Conservation (phyloP, 2,113 vertebrate genomes). For the Centropristis striata region DNA sequence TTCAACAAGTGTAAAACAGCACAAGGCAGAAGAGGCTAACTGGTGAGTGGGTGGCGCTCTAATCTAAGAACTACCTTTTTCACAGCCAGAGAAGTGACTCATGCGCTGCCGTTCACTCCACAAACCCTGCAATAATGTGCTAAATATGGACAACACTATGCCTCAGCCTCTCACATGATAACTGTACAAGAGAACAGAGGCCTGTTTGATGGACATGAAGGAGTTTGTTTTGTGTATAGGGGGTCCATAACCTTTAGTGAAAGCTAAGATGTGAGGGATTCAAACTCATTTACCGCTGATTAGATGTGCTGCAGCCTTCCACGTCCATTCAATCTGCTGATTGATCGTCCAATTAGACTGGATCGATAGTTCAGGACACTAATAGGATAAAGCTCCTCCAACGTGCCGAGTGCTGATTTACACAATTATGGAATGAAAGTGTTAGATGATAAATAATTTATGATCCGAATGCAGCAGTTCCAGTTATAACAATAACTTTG, state of each 20-base stretch:
- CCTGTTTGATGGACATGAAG: not conserved
- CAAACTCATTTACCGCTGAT: slow-evolving; percentile 20
- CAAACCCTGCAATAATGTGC: slow-evolving; percentile 36
- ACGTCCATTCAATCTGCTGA: not conserved
- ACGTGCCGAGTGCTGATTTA: slow-evolving; percentile 11
- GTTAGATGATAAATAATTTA: slow-evolving; percentile 20
- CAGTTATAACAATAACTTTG: not conserved
- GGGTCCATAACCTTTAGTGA: not conserved
- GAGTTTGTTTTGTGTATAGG: not conserved
- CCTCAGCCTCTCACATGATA: slow-evolving; percentile 2
- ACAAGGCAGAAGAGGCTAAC: slow-evolving; percentile 19
- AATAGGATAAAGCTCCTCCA: slow-evolving; percentile 3
- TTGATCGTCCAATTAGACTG: slow-evolving; percentile 8
- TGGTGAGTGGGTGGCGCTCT: slow-evolving; percentile 64
- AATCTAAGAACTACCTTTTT: slow-evolving; percentile 57
- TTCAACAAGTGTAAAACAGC: slow-evolving; percentile 43
- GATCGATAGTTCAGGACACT: slow-evolving; percentile 6
- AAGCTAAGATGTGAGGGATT: not conserved
- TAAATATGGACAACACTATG: slow-evolving; percentile 23
- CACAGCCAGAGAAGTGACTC: slow-evolving; percentile 64
- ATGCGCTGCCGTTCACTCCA: slow-evolving; percentile 43
- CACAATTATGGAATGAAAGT: slow-evolving; percentile 3
- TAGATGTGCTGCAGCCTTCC: not conserved
- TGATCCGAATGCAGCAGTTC: slow-evolving; percentile 9
- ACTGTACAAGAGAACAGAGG: slow-evolving; percentile 15